phyloP scores from a whole-genome alignment of 92 coral and sea anemone genomes.

The Phenganax subtilis region DNA sequence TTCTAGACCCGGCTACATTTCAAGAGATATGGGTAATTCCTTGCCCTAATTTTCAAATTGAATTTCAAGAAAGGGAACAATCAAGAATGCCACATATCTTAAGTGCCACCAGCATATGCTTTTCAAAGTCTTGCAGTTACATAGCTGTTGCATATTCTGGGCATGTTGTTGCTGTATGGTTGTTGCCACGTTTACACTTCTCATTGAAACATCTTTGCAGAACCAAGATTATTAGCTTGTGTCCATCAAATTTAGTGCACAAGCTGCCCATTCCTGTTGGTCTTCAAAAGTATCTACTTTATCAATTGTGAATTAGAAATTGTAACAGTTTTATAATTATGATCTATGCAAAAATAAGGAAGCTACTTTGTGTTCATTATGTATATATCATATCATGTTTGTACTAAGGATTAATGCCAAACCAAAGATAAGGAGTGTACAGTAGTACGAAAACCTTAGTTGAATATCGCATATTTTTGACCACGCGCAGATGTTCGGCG shows the following conservation, averaged over 20 bases:
- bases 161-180: neutral
- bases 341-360: too few species aligned
- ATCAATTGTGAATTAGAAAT: neutral
- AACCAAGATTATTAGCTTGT: constrained; percentile 12
- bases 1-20: constrained; percentile 22
- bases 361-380: too few species aligned
- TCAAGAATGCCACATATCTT: neutral
- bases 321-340: too few species aligned
- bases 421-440: too few species aligned
- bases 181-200: constrained; percentile 13
- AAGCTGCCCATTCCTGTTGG: constrained; percentile 21
- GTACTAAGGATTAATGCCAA: too few species aligned
- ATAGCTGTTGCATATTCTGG: constrained; percentile 19
- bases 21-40: neutral
- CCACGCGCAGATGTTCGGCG: too few species aligned
- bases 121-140: constrained; percentile 35
- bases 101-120: constrained; percentile 13
- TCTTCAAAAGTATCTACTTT: constrained; percentile 30
- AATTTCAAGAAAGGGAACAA: neutral
- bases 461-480: too few species aligned
- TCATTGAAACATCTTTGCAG: constrained; percentile 33
- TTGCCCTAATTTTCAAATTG: neutral
- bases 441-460: too few species aligned
- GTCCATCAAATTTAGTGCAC: constrained; percentile 5
- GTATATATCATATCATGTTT: too few species aligned